Evolutionary conservation across 2,797 vertebrate species (phyloP).

Genomic region (Micrastur ruficollis): DNA sequence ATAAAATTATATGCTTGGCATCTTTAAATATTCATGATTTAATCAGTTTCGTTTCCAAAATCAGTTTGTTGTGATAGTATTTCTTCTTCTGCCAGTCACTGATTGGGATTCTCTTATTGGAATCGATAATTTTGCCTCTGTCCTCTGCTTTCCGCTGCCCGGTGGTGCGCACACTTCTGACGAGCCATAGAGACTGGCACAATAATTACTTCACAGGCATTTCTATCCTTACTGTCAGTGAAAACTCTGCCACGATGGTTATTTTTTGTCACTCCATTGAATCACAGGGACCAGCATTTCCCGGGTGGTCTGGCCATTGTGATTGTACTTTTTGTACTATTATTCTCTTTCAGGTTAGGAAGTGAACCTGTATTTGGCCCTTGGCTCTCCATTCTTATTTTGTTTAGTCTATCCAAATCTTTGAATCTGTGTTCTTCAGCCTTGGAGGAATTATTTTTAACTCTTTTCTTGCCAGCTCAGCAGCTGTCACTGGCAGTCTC

Average conservation of each 20-base stretch:
- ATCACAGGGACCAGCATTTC: not conserved
- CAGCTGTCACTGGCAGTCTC: not conserved
- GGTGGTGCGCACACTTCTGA: not conserved
- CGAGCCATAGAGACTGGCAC: not conserved
- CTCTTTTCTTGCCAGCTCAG: not conserved
- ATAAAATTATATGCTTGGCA: not conserved
- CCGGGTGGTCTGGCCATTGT: not conserved
- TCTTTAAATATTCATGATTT: not conserved
- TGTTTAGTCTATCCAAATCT: not conserved
- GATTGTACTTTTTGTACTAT: not conserved
- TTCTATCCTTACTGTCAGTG: not conserved
- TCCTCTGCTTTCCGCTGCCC: not conserved
- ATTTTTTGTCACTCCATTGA: not conserved
- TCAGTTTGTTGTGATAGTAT: not conserved
- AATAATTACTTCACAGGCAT: not conserved
- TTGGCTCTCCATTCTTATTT: not conserved
- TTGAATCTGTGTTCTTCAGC: not conserved
- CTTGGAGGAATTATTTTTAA: not conserved
- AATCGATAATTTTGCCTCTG: not conserved
- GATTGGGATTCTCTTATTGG: not conserved
- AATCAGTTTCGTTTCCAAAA: not conserved
- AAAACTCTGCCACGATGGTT: not conserved
- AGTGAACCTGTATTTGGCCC: not conserved
- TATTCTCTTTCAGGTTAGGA: not conserved
- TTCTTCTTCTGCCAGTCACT: not conserved